Percentiles rank a stretch among this genome's conserved stretches.
phyloP scores from a whole-genome alignment of 2,113 vertebrate genomes.

The Tinamus guttatus region DNA sequence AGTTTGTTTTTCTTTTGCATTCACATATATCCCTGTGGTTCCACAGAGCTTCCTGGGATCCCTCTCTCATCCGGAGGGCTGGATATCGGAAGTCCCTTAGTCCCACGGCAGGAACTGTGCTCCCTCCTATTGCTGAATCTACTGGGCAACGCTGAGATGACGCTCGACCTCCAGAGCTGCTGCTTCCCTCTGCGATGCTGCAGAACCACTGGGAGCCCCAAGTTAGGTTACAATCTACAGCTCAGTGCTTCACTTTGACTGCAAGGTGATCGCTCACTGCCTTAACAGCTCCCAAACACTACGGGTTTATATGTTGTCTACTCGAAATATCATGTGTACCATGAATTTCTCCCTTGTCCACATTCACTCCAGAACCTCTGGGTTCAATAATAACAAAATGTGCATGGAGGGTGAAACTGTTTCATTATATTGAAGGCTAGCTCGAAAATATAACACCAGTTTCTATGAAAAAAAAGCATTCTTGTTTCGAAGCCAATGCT shows the following conservation, averaged over 20 bases:
- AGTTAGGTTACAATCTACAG: accelerated
- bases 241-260: accelerated
- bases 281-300: not conserved
- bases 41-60: accelerated
- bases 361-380: not conserved
- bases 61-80: not conserved
- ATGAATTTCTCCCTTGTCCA: not conserved
- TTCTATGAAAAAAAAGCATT: not conserved
- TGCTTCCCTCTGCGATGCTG: not conserved
- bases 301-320: accelerated
- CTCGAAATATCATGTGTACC: accelerated
- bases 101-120: not conserved
- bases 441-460: not conserved
- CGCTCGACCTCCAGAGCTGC: not conserved
- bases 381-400: not conserved
- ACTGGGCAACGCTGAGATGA: accelerated
- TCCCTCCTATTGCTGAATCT: accelerated
- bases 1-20: not conserved
- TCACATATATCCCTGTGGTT: accelerated
- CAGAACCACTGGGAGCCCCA: not conserved
- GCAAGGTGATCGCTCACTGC: not conserved
- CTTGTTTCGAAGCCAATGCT: not conserved
- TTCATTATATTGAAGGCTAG: not conserved
- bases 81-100: not conserved
- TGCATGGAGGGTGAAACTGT: not conserved